A percentile compares a stretch with the other conserved stretches of the same genome.
Evolutionary conservation across 2,797 vertebrate genomes (phyloP).

Genomic region (Thripadectes ignobilis): DNA sequence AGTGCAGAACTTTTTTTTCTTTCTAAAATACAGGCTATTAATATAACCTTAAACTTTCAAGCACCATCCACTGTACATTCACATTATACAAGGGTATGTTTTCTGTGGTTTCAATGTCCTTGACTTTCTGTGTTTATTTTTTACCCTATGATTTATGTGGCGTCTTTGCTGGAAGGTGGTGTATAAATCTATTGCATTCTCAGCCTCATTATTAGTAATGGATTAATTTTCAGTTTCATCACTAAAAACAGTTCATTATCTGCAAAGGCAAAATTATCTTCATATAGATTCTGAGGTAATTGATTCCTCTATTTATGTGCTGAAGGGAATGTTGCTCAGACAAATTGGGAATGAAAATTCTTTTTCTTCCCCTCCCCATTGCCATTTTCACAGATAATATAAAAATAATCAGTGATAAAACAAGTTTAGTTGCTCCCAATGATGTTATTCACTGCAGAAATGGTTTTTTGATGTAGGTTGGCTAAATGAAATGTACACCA

Average conservation of each 20-base stretch:
- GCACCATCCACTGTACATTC: background rate
- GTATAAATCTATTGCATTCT: slow-evolving; percentile 37
- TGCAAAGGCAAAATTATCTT: slow-evolving; percentile 57
- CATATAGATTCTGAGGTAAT: slow-evolving; percentile 51
- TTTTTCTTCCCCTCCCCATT: background rate
- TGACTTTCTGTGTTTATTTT: slow-evolving; percentile 53
- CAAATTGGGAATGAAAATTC: background rate
- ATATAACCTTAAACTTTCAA: slow-evolving; percentile 11
- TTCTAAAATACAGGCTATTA: background rate
- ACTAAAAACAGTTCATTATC: slow-evolving; percentile 58
- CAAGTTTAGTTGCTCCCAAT: background rate
- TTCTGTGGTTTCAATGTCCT: background rate
- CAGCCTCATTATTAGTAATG: slow-evolving; percentile 62
- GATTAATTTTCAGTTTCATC: slow-evolving; percentile 62
- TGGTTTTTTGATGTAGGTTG: background rate
- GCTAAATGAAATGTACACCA: background rate
- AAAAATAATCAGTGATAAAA: background rate
- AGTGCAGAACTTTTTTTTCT: background rate
- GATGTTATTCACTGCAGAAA: background rate
- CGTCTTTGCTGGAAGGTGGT: background rate
- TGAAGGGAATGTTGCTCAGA: background rate
- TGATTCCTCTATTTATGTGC: slow-evolving; percentile 53
- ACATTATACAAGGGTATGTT: background rate
- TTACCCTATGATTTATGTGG: slow-evolving; percentile 41
- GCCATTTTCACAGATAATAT: background rate